A percentile compares a stretch with the other conserved stretches of the same genome.
phyloP scores from a whole-genome alignment of 2,797 vertebrate species.

The Catostomus latipinnis region DNA sequence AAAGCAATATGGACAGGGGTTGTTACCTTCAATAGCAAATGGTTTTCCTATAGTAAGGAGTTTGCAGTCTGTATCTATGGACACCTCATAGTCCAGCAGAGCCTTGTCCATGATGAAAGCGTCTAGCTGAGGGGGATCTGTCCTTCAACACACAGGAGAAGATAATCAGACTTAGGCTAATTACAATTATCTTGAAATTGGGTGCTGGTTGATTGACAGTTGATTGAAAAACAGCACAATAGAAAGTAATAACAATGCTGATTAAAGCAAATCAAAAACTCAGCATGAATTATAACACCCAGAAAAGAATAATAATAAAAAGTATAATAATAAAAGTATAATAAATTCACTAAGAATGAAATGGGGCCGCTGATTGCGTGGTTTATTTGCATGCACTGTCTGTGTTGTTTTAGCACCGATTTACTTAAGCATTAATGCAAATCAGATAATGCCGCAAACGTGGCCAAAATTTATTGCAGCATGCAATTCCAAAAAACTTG shows the following conservation, averaged over 20 bases:
- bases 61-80: constrained; percentile 93
- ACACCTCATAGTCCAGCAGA: constrained; percentile 95
- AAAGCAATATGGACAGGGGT: background rate
- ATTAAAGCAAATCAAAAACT: constrained; percentile 3
- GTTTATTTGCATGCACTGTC: too few relatives aligned
- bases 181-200: background rate
- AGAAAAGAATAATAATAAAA: background rate
- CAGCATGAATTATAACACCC: background rate
- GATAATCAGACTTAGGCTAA: constrained; percentile 38
- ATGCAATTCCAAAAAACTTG: too few relatives aligned
- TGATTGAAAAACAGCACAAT: constrained; percentile 3
- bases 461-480: too few relatives aligned
- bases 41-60: constrained; percentile 94
- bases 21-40: constrained; percentile 92
- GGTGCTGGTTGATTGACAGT: background rate
- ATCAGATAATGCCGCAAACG: too few relatives aligned
- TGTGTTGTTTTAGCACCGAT: too few relatives aligned
- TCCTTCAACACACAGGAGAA: constrained; percentile 78
- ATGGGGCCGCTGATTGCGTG: too few relatives aligned
- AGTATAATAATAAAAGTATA: too few relatives aligned
- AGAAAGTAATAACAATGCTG: constrained; percentile 16
- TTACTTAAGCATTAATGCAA: too few relatives aligned
- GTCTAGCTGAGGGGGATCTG: constrained; percentile 91
- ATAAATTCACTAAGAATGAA: too few relatives aligned
- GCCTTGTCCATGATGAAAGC: constrained; percentile 99